Conservation (phyloP, 2,797 vertebrate species). For the Gorsachius magnificus region DNA sequence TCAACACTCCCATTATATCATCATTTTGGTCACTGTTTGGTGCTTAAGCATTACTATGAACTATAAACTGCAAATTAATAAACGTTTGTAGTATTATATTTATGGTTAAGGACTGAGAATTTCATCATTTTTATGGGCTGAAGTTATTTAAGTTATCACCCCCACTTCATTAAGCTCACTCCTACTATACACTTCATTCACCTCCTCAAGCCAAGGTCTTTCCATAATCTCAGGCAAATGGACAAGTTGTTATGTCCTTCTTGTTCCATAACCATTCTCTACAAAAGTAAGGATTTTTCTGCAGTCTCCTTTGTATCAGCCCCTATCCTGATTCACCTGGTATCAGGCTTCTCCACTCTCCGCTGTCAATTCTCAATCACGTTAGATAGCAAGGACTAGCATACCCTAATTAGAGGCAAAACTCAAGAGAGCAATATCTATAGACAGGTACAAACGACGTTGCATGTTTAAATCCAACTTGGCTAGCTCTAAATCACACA, state of each 20-base stretch:
- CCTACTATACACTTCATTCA: not conserved
- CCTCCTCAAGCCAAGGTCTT: not conserved
- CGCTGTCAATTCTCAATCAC: not conserved
- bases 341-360: not conserved
- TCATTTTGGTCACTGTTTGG: not conserved
- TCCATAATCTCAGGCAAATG: not conserved
- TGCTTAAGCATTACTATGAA: not conserved
- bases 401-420: not conserved
- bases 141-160: not conserved
- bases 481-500: not conserved
- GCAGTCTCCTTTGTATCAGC: not conserved
- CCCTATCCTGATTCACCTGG: not conserved
- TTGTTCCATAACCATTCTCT: not conserved
- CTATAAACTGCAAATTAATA: not conserved
- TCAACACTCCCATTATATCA: not conserved
- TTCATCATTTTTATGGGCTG: not conserved
- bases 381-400: not conserved
- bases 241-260: not conserved
- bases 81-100: not conserved
- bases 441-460: not conserved
- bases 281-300: not conserved
- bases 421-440: not conserved
- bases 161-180: not conserved
- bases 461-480: not conserved
- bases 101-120: not conserved